phyloP scores from a whole-genome alignment of 2,797 vertebrate genomes.

The Neopelma chrysocephalum region DNA sequence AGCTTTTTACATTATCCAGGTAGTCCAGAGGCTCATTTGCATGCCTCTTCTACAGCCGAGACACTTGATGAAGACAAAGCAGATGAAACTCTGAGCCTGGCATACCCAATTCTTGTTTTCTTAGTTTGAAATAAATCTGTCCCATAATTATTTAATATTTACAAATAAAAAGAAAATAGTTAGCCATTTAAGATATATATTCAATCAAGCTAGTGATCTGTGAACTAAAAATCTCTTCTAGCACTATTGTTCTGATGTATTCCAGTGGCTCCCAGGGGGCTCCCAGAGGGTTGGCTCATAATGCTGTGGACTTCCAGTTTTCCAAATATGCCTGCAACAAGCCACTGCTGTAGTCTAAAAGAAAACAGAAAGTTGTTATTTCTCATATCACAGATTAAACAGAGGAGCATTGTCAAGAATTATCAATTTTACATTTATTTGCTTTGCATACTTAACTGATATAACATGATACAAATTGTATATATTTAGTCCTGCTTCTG shows the following conservation, averaged over 20 bases:
- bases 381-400: neutral
- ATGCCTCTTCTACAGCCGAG: neutral
- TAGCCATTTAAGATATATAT: neutral
- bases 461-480: neutral
- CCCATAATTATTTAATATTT: neutral
- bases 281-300: neutral
- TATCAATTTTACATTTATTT: neutral
- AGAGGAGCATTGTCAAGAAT: neutral
- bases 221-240: neutral
- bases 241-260: neutral
- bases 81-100: neutral
- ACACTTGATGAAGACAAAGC: neutral
- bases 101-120: neutral
- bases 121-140: slow-evolving; percentile 8
- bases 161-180: neutral
- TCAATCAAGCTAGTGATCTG: neutral
- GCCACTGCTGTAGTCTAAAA: neutral
- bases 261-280: neutral
- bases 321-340: neutral
- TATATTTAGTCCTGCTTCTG: neutral
- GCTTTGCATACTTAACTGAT: neutral
- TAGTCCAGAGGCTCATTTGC: neutral
- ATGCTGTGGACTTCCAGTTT: neutral
- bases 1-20: neutral
- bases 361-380: neutral